Percentiles rank a stretch among this genome's conserved stretches.
Conservation (phyloP, 2,113 vertebrate species). For the Bubo blakistoni region DNA sequence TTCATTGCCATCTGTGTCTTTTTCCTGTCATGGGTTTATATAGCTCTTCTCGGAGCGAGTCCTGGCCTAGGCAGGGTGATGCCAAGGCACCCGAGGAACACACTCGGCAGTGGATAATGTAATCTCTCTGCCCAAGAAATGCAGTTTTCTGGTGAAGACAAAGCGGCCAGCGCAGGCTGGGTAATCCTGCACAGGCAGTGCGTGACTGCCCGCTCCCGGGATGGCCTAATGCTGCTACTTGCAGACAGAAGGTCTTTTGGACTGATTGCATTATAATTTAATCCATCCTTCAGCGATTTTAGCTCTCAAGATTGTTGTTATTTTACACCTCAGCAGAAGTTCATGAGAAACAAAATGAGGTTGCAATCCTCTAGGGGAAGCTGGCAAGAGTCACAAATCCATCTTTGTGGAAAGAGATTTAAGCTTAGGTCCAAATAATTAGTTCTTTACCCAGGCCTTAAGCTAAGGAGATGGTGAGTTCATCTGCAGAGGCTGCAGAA, state of each 20-base stretch:
- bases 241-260: not conserved
- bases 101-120: not conserved
- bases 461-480: not conserved
- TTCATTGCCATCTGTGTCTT: not conserved
- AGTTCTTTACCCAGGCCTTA: conserved; percentile 27
- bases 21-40: not conserved
- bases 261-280: conserved; percentile 41
- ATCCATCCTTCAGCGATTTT: conserved; percentile 51
- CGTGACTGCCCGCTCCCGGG: not conserved
- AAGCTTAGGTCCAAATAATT: conserved; percentile 54
- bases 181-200: not conserved
- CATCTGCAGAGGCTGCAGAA: not conserved
- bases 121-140: not conserved
- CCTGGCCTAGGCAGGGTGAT: not conserved
- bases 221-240: not conserved
- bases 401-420: conserved; percentile 54
- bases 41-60: not conserved
- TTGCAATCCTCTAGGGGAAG: conserved; percentile 47
- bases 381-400: conserved; percentile 58
- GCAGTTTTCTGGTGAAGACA: not conserved
- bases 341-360: conserved; percentile 54
- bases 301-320: conserved; percentile 36
- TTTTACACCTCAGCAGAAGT: conserved; percentile 66
- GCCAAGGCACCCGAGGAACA: not conserved
- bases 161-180: rapidly evolving